phyloP scores from a whole-genome alignment of 2,113 vertebrate species.

The Strix aluco region DNA sequence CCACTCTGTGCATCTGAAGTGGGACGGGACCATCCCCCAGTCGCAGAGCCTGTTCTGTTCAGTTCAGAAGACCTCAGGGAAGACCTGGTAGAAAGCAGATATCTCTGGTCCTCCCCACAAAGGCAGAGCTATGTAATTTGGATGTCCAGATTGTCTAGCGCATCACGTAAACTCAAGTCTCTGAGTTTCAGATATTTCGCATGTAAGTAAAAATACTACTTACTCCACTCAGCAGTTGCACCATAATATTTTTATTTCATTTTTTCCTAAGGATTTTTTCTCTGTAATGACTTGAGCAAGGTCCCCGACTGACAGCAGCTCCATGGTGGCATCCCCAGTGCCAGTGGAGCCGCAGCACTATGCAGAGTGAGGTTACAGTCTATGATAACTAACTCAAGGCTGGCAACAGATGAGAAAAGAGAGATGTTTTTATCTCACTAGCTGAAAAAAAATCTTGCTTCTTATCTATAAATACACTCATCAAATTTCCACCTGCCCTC shows the following conservation, averaged over 20 bases:
- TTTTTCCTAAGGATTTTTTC: background rate
- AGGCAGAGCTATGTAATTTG: background rate
- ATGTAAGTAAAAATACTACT: background rate
- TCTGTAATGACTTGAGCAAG: background rate
- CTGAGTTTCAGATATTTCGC: background rate
- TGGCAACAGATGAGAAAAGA: background rate
- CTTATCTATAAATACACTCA: background rate
- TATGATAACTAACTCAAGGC: background rate
- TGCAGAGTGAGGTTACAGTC: background rate
- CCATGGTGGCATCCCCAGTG: fast-evolving
- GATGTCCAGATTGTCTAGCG: fast-evolving
- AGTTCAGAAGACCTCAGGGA: background rate
- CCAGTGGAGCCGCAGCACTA: background rate
- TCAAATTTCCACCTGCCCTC: background rate
- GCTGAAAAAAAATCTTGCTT: background rate
- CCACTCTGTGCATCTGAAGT: fast-evolving
- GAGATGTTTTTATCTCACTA: background rate
- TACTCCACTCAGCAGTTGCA: background rate
- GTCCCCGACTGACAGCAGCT: background rate
- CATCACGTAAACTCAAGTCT: fast-evolving
- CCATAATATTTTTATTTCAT: background rate
- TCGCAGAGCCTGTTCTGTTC: background rate
- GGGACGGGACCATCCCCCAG: background rate
- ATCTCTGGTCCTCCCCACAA: background rate
- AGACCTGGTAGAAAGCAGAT: background rate